Evolutionary conservation across 2,797 vertebrate species (phyloP).

Genomic region (Chiroxiphia lanceolata): DNA sequence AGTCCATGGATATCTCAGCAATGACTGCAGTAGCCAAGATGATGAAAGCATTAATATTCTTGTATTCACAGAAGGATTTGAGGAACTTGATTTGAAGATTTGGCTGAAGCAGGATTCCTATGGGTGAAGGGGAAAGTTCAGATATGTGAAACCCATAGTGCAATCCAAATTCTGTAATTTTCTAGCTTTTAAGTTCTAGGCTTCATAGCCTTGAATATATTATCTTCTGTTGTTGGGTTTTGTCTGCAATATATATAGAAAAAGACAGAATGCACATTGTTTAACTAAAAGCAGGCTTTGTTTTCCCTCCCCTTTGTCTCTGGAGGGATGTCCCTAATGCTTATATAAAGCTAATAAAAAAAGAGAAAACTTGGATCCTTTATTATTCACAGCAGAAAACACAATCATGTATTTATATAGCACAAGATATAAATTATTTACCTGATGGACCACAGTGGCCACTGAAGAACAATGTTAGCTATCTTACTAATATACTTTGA

Average conservation of each 20-base stretch:
- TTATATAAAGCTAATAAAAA: neutral
- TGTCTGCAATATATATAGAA: neutral
- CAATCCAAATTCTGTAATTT: neutral
- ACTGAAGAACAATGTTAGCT: slow-evolving; percentile 19
- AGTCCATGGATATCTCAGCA: neutral
- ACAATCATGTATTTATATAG: slow-evolving; percentile 14
- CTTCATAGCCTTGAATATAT: neutral
- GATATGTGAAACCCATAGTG: neutral
- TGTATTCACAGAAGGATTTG: neutral
- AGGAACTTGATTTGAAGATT: neutral
- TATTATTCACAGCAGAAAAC: neutral
- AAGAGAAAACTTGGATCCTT: neutral
- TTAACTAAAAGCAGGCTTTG: neutral
- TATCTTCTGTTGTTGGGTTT: neutral
- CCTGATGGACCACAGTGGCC: neutral
- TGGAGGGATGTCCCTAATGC: neutral
- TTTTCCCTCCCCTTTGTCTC: neutral
- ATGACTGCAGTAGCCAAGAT: neutral
- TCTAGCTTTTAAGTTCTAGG: neutral
- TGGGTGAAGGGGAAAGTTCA: neutral
- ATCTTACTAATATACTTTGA: slow-evolving; percentile 14
- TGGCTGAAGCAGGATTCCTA: neutral
- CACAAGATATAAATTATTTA: slow-evolving; percentile 57
- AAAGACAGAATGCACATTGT: neutral
- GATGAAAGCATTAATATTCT: neutral